Evolutionary conservation across 1,140 invertebrate genomes (phyloP).

Genomic region (Neodiprion pinetum): DNA sequence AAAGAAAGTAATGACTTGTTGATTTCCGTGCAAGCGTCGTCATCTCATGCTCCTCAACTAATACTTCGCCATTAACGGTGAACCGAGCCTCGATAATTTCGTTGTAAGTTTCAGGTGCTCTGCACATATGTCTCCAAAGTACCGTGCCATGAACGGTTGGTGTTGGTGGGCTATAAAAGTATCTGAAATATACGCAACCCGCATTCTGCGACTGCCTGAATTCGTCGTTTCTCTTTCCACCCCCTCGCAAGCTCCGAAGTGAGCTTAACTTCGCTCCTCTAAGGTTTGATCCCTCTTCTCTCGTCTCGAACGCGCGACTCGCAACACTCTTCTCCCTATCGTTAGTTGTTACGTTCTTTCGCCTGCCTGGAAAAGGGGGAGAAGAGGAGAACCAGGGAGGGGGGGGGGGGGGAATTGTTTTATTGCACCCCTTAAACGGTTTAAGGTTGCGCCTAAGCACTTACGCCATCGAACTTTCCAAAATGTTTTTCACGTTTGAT

Average conservation of each 20-base stretch:
- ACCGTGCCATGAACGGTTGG: too few species aligned
- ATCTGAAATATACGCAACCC: too few species aligned
- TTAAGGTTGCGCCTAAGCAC: slow-evolving; percentile 4
- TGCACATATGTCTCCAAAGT: too few species aligned
- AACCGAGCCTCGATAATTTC: too few species aligned
- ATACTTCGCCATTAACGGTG: too few species aligned
- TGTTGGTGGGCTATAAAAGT: too few species aligned
- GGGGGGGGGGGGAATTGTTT: background rate
- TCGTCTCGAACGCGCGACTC: background rate
- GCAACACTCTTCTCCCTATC: slow-evolving; percentile 1
- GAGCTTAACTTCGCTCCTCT: slow-evolving; percentile 1
- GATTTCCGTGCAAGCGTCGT: too few species aligned
- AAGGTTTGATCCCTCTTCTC: slow-evolving; percentile 7
- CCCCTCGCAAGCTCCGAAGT: background rate
- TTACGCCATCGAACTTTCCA: slow-evolving; percentile 7
- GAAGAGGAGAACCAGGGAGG: background rate
- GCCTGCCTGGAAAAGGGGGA: background rate
- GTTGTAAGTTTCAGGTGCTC: too few species aligned
- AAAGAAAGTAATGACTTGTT: too few species aligned
- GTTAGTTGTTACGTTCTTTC: slow-evolving; percentile 1
- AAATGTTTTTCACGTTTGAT: slow-evolving; percentile 7
- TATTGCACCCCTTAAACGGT: slow-evolving; percentile 6
- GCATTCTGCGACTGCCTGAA: background rate
- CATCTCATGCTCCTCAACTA: too few species aligned
- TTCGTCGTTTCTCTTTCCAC: background rate